A percentile compares a stretch with the other conserved stretches of the same genome.
phyloP scores from a whole-genome alignment of 2,797 vertebrate genomes.

The Melanotaenia parkinsoni region DNA sequence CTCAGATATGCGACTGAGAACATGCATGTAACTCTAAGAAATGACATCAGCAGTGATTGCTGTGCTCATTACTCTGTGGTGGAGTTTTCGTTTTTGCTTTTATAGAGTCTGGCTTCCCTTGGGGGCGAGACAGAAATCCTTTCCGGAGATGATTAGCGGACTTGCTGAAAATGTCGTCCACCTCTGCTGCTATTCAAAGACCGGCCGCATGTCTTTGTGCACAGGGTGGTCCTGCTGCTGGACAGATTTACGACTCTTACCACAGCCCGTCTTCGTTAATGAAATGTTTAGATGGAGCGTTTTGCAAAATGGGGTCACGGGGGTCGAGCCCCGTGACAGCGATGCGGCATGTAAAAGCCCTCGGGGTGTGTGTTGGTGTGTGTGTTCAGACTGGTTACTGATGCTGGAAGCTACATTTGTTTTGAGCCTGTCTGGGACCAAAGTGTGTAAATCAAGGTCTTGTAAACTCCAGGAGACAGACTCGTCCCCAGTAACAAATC shows the following conservation, averaged over 20 bases:
- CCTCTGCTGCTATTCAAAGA: slow-evolving; percentile 57
- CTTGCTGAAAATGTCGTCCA: slow-evolving; percentile 64
- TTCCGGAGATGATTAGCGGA: slow-evolving; percentile 70
- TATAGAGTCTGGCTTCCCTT: slow-evolving; percentile 35
- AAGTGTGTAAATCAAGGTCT: slow-evolving; percentile 29
- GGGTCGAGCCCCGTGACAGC: slow-evolving; percentile 64
- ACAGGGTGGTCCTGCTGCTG: slow-evolving; percentile 67
- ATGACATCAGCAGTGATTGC: slow-evolving; percentile 49
- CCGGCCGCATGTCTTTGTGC: slow-evolving; percentile 19
- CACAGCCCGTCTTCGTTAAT: slow-evolving; percentile 70
- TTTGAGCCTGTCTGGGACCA: slow-evolving; percentile 32
- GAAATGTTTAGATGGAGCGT: slow-evolving; percentile 76
- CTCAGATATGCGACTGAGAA: slow-evolving; percentile 37
- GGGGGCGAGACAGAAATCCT: slow-evolving; percentile 44
- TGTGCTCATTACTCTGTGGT: slow-evolving; percentile 14
- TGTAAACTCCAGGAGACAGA: slow-evolving; percentile 65
- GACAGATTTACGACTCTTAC: slow-evolving; percentile 74
- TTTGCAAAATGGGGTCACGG: slow-evolving; percentile 75
- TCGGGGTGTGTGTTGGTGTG: slow-evolving; percentile 35
- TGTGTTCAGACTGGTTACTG: slow-evolving; percentile 36
- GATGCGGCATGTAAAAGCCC: slow-evolving; percentile 49
- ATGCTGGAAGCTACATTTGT: slow-evolving; percentile 28
- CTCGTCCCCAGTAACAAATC: slow-evolving; percentile 49
- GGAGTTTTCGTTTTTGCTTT: slow-evolving; percentile 9
- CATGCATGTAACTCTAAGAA: slow-evolving; percentile 29